Evolutionary conservation across 2,113 vertebrate genomes (phyloP), one percentile per base, ranked within the genome.

Genomic region (Hirundichthys speculiger): DNA sequence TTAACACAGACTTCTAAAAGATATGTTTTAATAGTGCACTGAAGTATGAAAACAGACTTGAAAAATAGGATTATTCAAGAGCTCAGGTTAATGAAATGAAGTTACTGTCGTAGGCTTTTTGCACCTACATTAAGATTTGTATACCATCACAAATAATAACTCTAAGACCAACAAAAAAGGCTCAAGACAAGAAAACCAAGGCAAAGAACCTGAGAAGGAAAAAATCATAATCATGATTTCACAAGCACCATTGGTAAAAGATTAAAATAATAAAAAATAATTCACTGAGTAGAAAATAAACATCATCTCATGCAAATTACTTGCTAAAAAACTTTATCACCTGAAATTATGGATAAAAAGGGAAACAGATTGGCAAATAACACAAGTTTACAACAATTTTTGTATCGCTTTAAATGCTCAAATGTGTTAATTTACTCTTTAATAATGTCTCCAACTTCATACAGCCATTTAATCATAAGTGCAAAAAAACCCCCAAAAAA

Each of bases 171-270:
- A 74, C 58, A 69, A 51, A 57, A 60, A 73, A 20, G 27, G 1
- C 0, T 75, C 48, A 49, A 49, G n/a, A 80, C 34, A 40, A 39
- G 19, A 51, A 78, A 77, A 73, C 49, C 50, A 0, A 78, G 75
- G 62, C 76, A 75, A 85, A 82, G 67, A 89, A 92, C 89, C 91
- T 91, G 90, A 92, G 90, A 90, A 75, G 77, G 64, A 87, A 82
- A 81, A 86, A 87, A 77, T 22, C 16, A 55, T 52, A 64, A 25
- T 40, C 5, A 69, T 68, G 63, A 60, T 61, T 77, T 39, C 12
- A 82, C 42, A 71, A 85, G 72, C 85, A 89, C 80, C 77, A 40
- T n/a, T 52, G 19, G 64, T 40, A 64, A 71, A 82, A 70, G 18
- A 63, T 20, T 16, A 70, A 47, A 25, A 40, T 45, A 30, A 40